A percentile compares a stretch with the other conserved stretches of the same genome.
Evolutionary conservation across 2,113 vertebrate species (phyloP).

Genomic region (Ceyx cyanopectus): DNA sequence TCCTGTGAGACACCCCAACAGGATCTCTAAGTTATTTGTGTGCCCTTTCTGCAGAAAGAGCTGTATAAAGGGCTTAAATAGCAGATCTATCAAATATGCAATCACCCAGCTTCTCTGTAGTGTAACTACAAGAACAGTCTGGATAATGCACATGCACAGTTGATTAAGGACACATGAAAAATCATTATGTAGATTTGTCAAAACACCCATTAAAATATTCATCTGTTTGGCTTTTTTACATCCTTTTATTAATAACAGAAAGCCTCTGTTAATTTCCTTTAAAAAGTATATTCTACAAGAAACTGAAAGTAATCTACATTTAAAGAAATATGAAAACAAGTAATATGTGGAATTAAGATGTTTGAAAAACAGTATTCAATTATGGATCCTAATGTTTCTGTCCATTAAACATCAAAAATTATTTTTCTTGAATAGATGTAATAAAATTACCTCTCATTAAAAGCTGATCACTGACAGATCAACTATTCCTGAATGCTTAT

Average conservation of each 20-base stretch:
- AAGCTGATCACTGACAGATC: constrained; percentile 37
- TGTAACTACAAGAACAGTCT: not conserved
- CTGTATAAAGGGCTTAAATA: not conserved
- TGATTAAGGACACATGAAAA: not conserved
- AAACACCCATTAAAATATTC: not conserved
- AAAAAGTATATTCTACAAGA: not conserved
- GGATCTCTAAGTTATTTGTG: not conserved
- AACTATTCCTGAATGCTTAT: constrained; percentile 25
- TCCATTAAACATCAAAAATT: constrained; percentile 36
- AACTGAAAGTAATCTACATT: not conserved
- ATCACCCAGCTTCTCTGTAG: not conserved
- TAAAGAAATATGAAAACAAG: not conserved
- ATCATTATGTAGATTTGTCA: not conserved
- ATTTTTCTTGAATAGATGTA: constrained; percentile 11
- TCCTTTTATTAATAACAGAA: not conserved
- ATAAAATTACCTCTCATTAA: constrained; percentile 27
- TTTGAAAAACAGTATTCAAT: not conserved
- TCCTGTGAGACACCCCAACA: not conserved
- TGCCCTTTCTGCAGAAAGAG: not conserved
- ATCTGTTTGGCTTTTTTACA: not conserved
- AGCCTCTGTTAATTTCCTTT: not conserved
- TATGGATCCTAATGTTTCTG: not conserved
- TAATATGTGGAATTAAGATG: not conserved
- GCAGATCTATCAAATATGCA: not conserved
- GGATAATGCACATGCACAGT: not conserved